Evolutionary conservation across 2,797 vertebrate genomes (phyloP).

Genomic region (Lates japonicus): DNA sequence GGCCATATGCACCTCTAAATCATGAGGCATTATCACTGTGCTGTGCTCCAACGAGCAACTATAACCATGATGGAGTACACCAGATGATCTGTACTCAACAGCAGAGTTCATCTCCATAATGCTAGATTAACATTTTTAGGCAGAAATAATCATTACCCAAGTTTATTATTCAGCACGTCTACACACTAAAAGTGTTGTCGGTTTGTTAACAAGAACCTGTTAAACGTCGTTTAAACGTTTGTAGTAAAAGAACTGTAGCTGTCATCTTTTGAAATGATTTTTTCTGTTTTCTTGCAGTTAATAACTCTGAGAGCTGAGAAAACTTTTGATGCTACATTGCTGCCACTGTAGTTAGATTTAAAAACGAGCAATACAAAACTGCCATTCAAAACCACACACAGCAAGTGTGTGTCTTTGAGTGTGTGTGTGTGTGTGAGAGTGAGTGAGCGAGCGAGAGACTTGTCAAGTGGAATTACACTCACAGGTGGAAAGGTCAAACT

Average conservation of each 20-base stretch:
- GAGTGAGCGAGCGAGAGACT: slow-evolving; percentile 12
- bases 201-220: slow-evolving; percentile 3
- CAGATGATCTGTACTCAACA: slow-evolving; percentile 69
- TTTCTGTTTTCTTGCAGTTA: not conserved
- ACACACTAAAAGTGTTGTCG: slow-evolving; percentile 9
- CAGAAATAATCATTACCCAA: slow-evolving; percentile 19
- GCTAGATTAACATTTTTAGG: slow-evolving; percentile 51
- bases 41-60: slow-evolving; percentile 69
- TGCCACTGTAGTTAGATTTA: not conserved
- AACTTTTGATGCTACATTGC: not conserved
- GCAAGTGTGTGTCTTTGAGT: not conserved
- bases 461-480: slow-evolving; percentile 67
- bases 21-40: slow-evolving; percentile 68
- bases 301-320: not conserved
- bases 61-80: slow-evolving; percentile 77
- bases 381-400: not conserved
- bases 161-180: slow-evolving; percentile 35
- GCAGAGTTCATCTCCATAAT: slow-evolving; percentile 68
- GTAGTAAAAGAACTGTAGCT: not conserved
- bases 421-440: not conserved
- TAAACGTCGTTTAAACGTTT: not conserved
- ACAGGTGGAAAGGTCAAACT: slow-evolving; percentile 71
- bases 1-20: slow-evolving; percentile 81
- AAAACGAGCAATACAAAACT: not conserved
- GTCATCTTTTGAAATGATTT: not conserved